Conservation (phyloP, 2,113 vertebrate genomes). For the Ctenodactylus gundi region DNA sequence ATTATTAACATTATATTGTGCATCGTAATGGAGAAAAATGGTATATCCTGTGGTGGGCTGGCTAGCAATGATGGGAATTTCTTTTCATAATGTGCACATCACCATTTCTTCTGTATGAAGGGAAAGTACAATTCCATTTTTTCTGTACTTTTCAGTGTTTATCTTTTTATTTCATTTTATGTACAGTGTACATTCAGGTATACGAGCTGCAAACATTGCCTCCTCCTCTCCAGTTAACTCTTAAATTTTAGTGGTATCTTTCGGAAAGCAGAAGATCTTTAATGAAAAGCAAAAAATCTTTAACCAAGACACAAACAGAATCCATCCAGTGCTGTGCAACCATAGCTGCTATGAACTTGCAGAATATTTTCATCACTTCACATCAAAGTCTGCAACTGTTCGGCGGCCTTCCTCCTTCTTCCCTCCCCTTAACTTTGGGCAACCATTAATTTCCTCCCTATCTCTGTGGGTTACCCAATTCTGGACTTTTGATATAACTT, state of each 20-base stretch:
- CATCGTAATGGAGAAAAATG: background rate
- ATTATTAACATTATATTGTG: background rate
- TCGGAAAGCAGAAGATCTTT: background rate
- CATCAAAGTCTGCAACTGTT: background rate
- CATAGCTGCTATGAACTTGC: background rate
- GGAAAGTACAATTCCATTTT: background rate
- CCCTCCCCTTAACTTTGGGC: background rate
- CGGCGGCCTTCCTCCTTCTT: background rate
- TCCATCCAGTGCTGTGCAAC: background rate
- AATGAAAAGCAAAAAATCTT: background rate
- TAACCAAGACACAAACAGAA: background rate
- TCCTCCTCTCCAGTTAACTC: background rate
- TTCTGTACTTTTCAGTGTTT: background rate
- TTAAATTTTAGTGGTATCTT: background rate
- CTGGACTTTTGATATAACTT: background rate
- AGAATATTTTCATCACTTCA: background rate
- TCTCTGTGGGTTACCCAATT: background rate
- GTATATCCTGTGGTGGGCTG: background rate
- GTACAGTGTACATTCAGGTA: background rate
- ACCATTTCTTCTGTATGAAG: background rate
- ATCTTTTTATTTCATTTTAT: background rate
- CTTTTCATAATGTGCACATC: background rate
- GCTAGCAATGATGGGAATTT: background rate
- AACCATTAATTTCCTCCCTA: background rate
- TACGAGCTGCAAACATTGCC: background rate